Evolutionary conservation across 2,888 invertebrate species (phyloP).

Genomic region (Cloeon dipterum): DNA sequence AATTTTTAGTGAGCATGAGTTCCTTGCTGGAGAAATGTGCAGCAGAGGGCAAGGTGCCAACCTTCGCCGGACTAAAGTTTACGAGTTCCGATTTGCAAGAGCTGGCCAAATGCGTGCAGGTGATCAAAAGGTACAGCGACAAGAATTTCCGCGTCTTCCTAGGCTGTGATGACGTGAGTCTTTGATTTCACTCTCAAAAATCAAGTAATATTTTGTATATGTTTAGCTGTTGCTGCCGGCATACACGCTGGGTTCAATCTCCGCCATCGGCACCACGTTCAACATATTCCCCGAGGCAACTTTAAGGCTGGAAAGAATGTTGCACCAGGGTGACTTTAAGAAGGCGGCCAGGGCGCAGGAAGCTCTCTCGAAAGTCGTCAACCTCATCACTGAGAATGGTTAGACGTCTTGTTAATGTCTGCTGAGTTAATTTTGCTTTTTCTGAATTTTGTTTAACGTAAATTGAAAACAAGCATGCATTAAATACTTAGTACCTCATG

Average conservation of each 20-base stretch:
- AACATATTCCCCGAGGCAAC: constrained; percentile 38
- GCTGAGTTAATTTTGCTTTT: too few relatives aligned
- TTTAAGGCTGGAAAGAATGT: constrained; percentile 27
- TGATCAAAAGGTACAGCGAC: constrained; percentile 13
- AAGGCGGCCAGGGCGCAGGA: constrained; percentile 29
- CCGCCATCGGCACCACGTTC: constrained; percentile 43
- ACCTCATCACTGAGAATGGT: too few relatives aligned
- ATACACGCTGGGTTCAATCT: constrained; percentile 40
- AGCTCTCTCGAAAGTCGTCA: constrained; percentile 24
- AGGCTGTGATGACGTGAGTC: constrained; percentile 36
- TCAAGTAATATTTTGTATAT: constrained; percentile 5
- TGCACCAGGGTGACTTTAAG: constrained; percentile 22
- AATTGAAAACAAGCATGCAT: too few relatives aligned
- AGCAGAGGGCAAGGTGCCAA: constrained; percentile 29
- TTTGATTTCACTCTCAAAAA: too few relatives aligned
- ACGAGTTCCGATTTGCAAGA: constrained; percentile 49
- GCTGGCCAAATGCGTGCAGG: constrained; percentile 31
- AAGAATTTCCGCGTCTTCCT: constrained; percentile 33
- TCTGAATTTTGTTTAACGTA: too few relatives aligned
- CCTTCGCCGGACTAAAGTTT: constrained; percentile 62
- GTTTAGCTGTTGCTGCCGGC: constrained; percentile 40
- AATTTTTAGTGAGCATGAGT: constrained; percentile 45
- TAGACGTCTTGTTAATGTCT: too few relatives aligned
- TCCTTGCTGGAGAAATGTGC: constrained; percentile 36
- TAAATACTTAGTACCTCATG: too few relatives aligned